Evolutionary conservation across 2,797 vertebrate species (phyloP).

Genomic region (Danio tinwini): DNA sequence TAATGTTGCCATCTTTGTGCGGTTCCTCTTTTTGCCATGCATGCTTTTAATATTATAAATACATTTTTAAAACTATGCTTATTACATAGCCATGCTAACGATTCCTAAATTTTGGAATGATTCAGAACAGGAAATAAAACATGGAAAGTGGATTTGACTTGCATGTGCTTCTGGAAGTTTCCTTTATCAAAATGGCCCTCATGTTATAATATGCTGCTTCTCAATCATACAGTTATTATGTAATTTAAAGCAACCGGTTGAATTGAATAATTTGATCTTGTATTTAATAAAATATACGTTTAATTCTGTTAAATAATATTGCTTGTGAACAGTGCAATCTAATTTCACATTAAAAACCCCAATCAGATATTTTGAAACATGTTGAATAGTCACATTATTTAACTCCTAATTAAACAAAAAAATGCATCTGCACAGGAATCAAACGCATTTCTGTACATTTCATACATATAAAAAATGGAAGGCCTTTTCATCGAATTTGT

Average conservation of each 20-base stretch:
- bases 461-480: not conserved
- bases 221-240: not conserved
- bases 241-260: not conserved
- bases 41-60: not conserved
- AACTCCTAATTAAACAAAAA: not conserved
- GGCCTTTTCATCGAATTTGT: not conserved
- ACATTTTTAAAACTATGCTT: not conserved
- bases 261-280: not conserved
- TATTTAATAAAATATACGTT: not conserved
- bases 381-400: slow-evolving; percentile 7
- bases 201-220: not conserved
- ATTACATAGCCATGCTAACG: not conserved
- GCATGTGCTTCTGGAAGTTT: slow-evolving; percentile 64
- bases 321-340: not conserved
- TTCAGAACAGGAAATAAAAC: slow-evolving; percentile 31
- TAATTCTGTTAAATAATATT: not conserved
- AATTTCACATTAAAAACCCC: not conserved
- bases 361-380: not conserved
- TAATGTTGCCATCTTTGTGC: not conserved
- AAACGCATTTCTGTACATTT: not conserved
- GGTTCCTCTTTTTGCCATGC: not conserved
- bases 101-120: not conserved
- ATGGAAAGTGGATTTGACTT: slow-evolving; percentile 9
- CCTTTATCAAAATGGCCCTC: slow-evolving; percentile 19
- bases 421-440: not conserved